phyloP scores from a whole-genome alignment of 2,888 invertebrate species.

The Lampropteryx suffumata region DNA sequence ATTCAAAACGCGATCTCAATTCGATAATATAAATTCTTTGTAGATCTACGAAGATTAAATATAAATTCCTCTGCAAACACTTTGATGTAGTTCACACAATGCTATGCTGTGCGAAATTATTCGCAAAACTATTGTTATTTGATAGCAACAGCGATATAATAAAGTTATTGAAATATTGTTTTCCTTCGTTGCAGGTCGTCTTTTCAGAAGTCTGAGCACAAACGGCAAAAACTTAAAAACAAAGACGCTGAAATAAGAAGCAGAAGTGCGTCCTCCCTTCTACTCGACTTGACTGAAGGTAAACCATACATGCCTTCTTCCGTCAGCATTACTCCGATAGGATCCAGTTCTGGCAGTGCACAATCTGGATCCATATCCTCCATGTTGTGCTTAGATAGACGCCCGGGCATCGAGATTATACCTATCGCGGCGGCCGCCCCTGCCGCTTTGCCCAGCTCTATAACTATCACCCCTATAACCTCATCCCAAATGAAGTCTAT shows the following conservation, averaged over 20 bases:
- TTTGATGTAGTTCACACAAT: too few relatives aligned
- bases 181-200: conserved; percentile 70
- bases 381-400: conserved; percentile 85
- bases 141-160: too few relatives aligned
- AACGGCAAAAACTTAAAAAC: conserved; percentile 84
- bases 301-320: conserved; percentile 79
- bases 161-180: too few relatives aligned
- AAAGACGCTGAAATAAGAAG: conserved; percentile 78
- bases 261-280: conserved; percentile 67
- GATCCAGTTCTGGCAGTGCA: conserved; percentile 82
- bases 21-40: too few relatives aligned
- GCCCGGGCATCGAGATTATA: conserved; percentile 93
- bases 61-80: too few relatives aligned
- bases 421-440: conserved; percentile 87
- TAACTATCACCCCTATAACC: conserved; percentile 93
- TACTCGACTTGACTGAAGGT: conserved; percentile 81
- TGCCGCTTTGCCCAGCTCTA: conserved; percentile 88
- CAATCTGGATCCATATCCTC: conserved; percentile 83
- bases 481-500: conserved; percentile 78
- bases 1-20: too few relatives aligned
- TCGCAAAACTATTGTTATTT: too few relatives aligned
- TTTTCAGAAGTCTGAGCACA: conserved; percentile 83
- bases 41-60: too few relatives aligned
- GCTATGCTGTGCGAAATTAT: too few relatives aligned
- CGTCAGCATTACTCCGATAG: conserved; percentile 78